Evolutionary conservation across 2,113 vertebrate genomes (phyloP).

Genomic region (Ornithorhynchus anatinus): DNA sequence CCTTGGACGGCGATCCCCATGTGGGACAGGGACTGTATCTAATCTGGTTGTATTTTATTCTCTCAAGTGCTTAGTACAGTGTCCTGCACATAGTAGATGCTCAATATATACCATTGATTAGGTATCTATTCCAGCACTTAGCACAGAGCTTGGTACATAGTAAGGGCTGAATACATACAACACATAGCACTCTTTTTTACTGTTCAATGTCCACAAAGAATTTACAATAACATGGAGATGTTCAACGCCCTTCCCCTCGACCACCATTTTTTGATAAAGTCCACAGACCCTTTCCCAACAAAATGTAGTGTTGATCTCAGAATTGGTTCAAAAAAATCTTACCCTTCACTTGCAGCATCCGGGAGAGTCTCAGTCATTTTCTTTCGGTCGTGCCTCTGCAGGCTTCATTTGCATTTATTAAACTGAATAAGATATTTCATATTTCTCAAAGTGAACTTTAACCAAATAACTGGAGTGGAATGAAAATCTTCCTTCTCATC

Average conservation of each 20-base stretch:
- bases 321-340: background rate
- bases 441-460: background rate
- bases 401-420: background rate
- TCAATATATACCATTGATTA: too few relatives aligned
- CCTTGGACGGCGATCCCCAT: too few relatives aligned
- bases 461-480: background rate
- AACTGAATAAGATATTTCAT: background rate
- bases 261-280: background rate
- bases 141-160: too few relatives aligned
- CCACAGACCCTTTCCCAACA: background rate
- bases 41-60: too few relatives aligned
- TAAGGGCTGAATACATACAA: too few relatives aligned
- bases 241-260: background rate
- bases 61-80: too few relatives aligned
- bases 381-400: slow-evolving; percentile 11
- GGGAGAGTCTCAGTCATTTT: background rate
- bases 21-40: too few relatives aligned
- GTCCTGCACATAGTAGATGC: too few relatives aligned
- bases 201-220: too few relatives aligned
- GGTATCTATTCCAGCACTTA: too few relatives aligned
- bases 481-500: background rate
- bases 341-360: background rate
- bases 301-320: accelerated
- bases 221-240: too few relatives aligned
- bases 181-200: too few relatives aligned